Conservation (phyloP, 2,888 invertebrate genomes). For the Dryocosmus kuriphilus region DNA sequence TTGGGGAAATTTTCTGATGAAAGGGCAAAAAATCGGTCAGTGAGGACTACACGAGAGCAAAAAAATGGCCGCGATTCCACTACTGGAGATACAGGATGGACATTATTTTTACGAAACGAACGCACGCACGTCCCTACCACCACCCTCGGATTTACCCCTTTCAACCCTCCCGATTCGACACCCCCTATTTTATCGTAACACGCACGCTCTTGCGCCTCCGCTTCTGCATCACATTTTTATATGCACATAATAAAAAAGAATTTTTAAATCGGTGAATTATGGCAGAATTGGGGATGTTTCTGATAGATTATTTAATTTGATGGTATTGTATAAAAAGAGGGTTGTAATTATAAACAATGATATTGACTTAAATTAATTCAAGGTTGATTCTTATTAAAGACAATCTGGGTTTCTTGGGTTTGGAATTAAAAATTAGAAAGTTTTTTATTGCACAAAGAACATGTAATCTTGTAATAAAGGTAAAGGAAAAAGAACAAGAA, state of each 20-base stretch:
- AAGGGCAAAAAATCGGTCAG: neutral
- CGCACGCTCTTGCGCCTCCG: slow-evolving; percentile 32
- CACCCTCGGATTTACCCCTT: slow-evolving; percentile 22
- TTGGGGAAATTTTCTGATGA: neutral
- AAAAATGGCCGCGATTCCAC: slow-evolving; percentile 28
- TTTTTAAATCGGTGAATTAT: too few species aligned
- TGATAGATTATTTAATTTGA: too few species aligned
- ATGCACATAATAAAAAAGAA: neutral
- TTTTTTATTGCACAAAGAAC: too few species aligned
- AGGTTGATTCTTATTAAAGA: too few species aligned
- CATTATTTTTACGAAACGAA: slow-evolving; percentile 30
- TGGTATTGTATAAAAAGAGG: too few species aligned
- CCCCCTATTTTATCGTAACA: slow-evolving; percentile 15
- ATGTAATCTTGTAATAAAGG: too few species aligned
- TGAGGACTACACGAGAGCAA: neutral
- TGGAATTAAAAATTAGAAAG: too few species aligned
- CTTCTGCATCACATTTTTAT: slow-evolving; percentile 1
- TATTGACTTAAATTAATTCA: too few species aligned
- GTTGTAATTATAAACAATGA: too few species aligned
- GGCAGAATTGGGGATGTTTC: too few species aligned
- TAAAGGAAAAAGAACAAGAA: too few species aligned
- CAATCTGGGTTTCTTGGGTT: too few species aligned
- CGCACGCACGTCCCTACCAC: slow-evolving; percentile 26
- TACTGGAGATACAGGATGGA: slow-evolving; percentile 20
- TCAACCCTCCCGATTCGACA: slow-evolving; percentile 16